Evolutionary conservation across 2,888 invertebrate species (phyloP), one percentile per base, ranked within the genome.

Genomic region (Apocheima hispidaria): DNA sequence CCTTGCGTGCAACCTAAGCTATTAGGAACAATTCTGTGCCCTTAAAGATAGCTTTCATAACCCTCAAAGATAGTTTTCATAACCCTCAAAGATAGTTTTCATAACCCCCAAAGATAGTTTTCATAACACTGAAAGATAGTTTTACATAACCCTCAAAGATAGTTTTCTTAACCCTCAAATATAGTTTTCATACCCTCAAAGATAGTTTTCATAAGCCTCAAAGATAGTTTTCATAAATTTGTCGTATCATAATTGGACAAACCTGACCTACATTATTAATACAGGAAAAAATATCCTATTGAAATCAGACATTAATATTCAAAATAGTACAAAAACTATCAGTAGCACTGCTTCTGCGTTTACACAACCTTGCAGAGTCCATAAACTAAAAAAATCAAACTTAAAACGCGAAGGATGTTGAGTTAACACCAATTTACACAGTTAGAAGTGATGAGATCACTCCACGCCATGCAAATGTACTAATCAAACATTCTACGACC

Each of bases 391-490:
- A 60, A 55, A 59, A 60, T 51, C 30, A 51, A 50, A 54, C 51
- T 43, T 60, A 51, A 43, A 63, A 55, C 35, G 65, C 65, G 76
- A 75, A 81, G 82, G 81, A 85, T 79, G 81, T 78, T 66, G 73
- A 81, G 76, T 85, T 84, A 85, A 77, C 77, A 69, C 67, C 77
- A 82, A 85, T 87, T 86, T 85, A 76, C 83, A 78, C 74, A 76
- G 75, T 77, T 79, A 77, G 75, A 72, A 38, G 61, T 68, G 76
- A 81, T 86, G 87, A 86, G 78, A 81, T 86, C 87, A 86, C 76
- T 60, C 53, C 18, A 56, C 70, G 64, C 69, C 65, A 64, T 71
- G 63, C 60, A 70, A 75, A 77, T 75, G 68, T 73, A 65, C 65
- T 73, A 74, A 75, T 72, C 74, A 78, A 77, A 77, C 70, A 75